phyloP scores from a whole-genome alignment of 2,113 vertebrate genomes.

The Boleophthalmus pectinirostris region DNA sequence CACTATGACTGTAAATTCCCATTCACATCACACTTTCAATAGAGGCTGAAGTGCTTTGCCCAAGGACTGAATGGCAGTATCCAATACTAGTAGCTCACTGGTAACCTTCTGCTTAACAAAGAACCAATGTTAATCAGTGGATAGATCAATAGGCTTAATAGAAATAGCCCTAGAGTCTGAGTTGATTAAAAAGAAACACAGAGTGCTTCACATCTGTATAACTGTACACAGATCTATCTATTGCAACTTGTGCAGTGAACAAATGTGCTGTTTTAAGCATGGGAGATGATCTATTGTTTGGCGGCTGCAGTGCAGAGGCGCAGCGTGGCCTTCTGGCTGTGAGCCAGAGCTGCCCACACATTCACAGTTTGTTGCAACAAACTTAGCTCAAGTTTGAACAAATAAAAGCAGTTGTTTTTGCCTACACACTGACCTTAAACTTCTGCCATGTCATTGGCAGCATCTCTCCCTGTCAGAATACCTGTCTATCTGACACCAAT shows the following conservation, averaged over 20 bases:
- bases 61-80: not conserved
- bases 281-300: constrained; percentile 31
- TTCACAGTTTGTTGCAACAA: constrained; percentile 33
- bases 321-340: constrained; percentile 44
- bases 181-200: not conserved
- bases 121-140: not conserved
- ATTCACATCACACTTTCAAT: not conserved
- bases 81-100: not conserved
- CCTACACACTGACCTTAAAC: constrained; percentile 43
- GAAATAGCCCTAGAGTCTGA: not conserved
- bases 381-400: constrained; percentile 43
- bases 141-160: not conserved
- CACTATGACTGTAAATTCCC: not conserved
- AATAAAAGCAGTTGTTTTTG: constrained; percentile 35
- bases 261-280: constrained; percentile 24
- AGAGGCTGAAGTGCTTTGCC: not conserved
- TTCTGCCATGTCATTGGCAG: constrained; percentile 28
- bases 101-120: not conserved
- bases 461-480: constrained; percentile 9
- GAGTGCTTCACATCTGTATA: not conserved
- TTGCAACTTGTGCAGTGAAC: not conserved
- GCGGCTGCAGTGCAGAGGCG: constrained; percentile 32
- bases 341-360: constrained; percentile 60
- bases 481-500: constrained; percentile 1
- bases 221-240: not conserved